A percentile compares a stretch with the other conserved stretches of the same genome.
phyloP scores from a whole-genome alignment of 2,888 invertebrate species.

The Torymus aiolomorphi region DNA sequence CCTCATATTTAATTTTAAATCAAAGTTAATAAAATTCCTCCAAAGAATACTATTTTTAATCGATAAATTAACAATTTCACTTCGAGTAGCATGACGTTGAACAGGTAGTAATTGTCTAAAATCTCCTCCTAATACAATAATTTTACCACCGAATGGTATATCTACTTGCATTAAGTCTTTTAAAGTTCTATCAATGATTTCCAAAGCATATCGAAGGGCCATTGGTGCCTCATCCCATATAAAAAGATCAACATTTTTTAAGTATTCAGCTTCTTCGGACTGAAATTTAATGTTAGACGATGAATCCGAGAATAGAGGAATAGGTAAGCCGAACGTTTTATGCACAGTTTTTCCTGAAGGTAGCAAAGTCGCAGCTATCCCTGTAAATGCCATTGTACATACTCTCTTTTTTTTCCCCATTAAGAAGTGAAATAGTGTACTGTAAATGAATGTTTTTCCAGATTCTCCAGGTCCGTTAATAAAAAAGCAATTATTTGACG shows the following conservation, averaged over 20 bases:
- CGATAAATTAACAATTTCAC: constrained; percentile 44
- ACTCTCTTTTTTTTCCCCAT: constrained; percentile 42
- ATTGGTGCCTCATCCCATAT: too few relatives aligned
- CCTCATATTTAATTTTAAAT: constrained; percentile 48
- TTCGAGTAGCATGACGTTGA: constrained; percentile 42
- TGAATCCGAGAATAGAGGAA: constrained; percentile 58
- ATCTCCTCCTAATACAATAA: too few relatives aligned
- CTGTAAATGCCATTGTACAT: too few relatives aligned
- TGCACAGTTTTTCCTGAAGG: constrained; percentile 64
- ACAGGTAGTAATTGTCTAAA: too few relatives aligned
- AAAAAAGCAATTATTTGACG: too few relatives aligned
- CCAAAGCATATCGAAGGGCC: constrained; percentile 58
- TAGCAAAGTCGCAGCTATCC: constrained; percentile 68
- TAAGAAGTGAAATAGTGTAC: constrained; percentile 50
- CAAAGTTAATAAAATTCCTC: constrained; percentile 33
- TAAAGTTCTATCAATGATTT: too few relatives aligned
- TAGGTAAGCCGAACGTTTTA: constrained; percentile 68
- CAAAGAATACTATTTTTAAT: constrained; percentile 41
- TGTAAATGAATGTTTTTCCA: too few relatives aligned
- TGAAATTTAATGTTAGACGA: constrained; percentile 57
- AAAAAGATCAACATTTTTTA: constrained; percentile 57
- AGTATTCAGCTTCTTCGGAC: constrained; percentile 57
- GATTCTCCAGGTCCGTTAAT: constrained; percentile 51
- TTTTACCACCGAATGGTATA: too few relatives aligned
- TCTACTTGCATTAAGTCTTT: too few relatives aligned